These are phyloP conservation scores for Serranus cabrilla DNA, from an alignment of 2,797 vertebrate genomes.

Conservation along the genomic window DNA sequence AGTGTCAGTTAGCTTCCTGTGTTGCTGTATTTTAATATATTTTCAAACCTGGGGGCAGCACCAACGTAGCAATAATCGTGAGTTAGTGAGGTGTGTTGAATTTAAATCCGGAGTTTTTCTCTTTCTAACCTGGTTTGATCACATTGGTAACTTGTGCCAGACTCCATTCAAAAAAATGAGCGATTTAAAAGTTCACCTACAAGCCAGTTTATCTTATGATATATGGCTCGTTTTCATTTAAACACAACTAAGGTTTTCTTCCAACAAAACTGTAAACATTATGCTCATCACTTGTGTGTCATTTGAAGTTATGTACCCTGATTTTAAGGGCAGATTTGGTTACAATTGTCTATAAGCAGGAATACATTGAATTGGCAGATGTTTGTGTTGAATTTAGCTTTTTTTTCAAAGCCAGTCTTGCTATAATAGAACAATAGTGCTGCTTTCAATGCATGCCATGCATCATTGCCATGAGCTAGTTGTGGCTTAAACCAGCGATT, in stretches of 20 bases:
- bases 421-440: background rate
- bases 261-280: too few relatives aligned
- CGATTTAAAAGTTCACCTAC: constrained; percentile 1
- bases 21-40: too few relatives aligned
- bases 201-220: background rate
- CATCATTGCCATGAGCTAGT: background rate
- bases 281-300: background rate
- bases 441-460: constrained; percentile 25
- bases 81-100: too few relatives aligned
- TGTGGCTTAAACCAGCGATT: background rate
- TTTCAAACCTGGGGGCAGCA: too few relatives aligned
- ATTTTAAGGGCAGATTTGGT: background rate
- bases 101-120: too few relatives aligned
- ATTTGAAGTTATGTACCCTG: background rate
- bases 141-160: too few relatives aligned
- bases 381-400: background rate
- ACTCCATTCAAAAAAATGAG: background rate
- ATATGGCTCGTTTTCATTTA: background rate
- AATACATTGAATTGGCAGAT: background rate
- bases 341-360: background rate
- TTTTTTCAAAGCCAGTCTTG: background rate
- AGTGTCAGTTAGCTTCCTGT: constrained; percentile 1
- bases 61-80: too few relatives aligned
- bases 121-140: too few relatives aligned
- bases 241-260: background rate